Base-by-base conservation (phyloP, 2,797 vertebrate species). In the Anableps anableps region DNA sequence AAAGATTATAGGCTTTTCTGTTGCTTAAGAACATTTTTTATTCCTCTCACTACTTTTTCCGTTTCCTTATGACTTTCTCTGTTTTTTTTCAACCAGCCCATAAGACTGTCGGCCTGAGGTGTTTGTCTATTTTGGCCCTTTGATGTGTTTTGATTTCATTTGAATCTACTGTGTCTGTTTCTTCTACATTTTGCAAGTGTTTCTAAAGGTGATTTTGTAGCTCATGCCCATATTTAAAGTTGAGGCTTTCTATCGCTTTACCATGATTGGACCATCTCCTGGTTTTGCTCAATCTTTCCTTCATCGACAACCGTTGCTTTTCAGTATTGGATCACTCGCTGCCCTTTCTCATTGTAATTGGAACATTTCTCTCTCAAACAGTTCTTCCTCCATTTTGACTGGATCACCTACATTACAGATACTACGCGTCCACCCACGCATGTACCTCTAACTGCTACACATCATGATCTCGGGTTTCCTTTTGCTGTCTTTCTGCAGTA, bases 121-220 rank as follows among this genome's bases (percentile, higher is more conserved):
- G 72, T 89, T 87, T 75, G 83, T 90, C 83, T 77, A 85, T 88
- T 90, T 88, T 83, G 74, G 79, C 84, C 85, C 82, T 85, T 88
- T 78, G 79, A 80, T 85, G 79, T 45, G 26, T 47, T 72, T 45
- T 72, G 14, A 75, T 85, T 91, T 88, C 8, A 81, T 85, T 91
- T 82, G 16, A 85, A 73, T 84, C 85, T 80, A 68, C 83, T 84
- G 70, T 92, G n/a, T 93, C 79, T 75, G 31, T 93, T 91, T 89
- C 83, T 75, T 91, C 86, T 94, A 95, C 95, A 96, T 96, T 96
- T 96, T 96, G 95, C 95, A 96, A 96, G 95, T 96, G 95, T 96
- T 96, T 95, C 78, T 88, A 93, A 95, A 95, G 95, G 94, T 94
- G 92, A 92, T 90, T 72, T 92, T 89, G 74, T 92, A 90, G 88